Conservation (phyloP, 64 coral and sea anemone genomes). For the Stichodactyla mertensii region DNA sequence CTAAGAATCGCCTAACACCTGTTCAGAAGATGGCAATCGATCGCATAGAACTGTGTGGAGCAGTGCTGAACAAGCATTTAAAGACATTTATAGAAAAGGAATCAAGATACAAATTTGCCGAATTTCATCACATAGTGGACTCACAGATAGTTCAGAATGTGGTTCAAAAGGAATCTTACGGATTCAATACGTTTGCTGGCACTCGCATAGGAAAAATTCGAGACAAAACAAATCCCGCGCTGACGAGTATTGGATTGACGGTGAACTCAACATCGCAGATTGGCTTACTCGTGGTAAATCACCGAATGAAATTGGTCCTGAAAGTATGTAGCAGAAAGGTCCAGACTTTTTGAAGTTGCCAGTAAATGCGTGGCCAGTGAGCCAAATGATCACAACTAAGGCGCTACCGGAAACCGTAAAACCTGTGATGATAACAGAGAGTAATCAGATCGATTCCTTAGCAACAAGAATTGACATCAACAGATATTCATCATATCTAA, state of each 20-base stretch:
- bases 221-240: not conserved
- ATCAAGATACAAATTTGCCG: not conserved
- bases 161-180: conserved; percentile 50
- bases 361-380: conserved; percentile 33
- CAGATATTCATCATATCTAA: not conserved
- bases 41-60: not conserved
- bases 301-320: conserved; percentile 8
- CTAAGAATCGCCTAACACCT: conserved; percentile 27
- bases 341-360: conserved; percentile 25
- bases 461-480: conserved; percentile 28
- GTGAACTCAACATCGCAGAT: conserved; percentile 42
- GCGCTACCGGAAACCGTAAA: not conserved
- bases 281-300: conserved; percentile 30
- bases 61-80: conserved; percentile 14
- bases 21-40: conserved; percentile 23
- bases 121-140: conserved; percentile 27
- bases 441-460: not conserved
- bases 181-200: conserved; percentile 43
- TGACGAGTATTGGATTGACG: conserved; percentile 39
- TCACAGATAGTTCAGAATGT: conserved; percentile 35
- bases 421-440: not conserved
- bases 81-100: conserved; percentile 16
- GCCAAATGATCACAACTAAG: not conserved
- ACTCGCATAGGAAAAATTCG: conserved; percentile 50
- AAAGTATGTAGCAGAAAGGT: conserved; percentile 30